Evolutionary conservation across 2,113 vertebrate species (phyloP).

Genomic region (Scartelaos histophorus): DNA sequence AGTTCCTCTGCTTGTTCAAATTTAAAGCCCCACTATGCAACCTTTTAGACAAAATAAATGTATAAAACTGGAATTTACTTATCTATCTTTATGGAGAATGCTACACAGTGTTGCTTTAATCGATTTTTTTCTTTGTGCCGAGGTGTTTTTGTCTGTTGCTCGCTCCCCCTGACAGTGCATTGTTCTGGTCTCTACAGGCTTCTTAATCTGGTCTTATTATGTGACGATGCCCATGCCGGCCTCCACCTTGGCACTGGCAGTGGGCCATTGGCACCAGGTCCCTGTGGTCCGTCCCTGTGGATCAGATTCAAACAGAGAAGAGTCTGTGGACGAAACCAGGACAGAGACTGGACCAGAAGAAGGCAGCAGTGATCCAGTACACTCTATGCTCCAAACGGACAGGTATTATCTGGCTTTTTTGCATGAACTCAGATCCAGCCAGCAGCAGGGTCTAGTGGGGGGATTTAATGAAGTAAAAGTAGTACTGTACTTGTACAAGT

Average conservation of each 20-base stretch:
- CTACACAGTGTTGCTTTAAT: not conserved
- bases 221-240: conserved; percentile 98
- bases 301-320: conserved; percentile 21
- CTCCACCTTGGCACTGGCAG: conserved; percentile 92
- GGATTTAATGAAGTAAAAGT: too few species aligned
- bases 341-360: conserved; percentile 36
- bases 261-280: conserved; percentile 88
- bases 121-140: not conserved
- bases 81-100: too few species aligned
- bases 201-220: conserved; percentile 87
- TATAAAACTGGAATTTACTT: too few species aligned
- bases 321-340: conserved; percentile 16
- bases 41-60: too few species aligned
- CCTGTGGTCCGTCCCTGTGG: conserved; percentile 51
- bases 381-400: conserved; percentile 60
- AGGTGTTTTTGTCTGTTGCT: conserved; percentile 6
- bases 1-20: too few species aligned
- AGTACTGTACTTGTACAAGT: too few species aligned
- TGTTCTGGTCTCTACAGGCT: conserved; percentile 71
- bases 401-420: conserved; percentile 79
- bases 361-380: conserved; percentile 38
- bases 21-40: too few species aligned
- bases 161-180: conserved; percentile 24
- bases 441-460: too few species aligned
- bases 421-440: too few species aligned